Percentiles rank a stretch among this genome's conserved stretches.
Conservation (phyloP, 2,113 vertebrate genomes). For the Nyctereutes procyonoides region DNA sequence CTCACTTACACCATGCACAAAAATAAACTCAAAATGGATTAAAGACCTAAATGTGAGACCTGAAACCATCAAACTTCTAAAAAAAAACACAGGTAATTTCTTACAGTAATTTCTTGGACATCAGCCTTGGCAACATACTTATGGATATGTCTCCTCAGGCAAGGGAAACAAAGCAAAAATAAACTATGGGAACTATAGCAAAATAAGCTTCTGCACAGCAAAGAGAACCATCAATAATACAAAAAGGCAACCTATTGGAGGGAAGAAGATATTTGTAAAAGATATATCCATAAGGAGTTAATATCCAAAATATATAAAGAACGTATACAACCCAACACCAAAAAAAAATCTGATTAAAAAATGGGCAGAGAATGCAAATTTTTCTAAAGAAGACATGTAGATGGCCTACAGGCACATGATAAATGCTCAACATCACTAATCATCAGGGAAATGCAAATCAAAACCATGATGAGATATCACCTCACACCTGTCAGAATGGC, state of each 20-base stretch:
- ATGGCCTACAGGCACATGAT: not conserved
- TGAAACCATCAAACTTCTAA: not conserved
- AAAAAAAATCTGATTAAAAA: not conserved
- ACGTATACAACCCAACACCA: not conserved
- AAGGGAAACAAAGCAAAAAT: not conserved
- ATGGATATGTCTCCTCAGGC: not conserved
- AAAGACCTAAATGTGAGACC: not conserved
- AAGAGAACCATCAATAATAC: not conserved
- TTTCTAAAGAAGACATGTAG: not conserved
- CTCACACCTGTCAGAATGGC: not conserved
- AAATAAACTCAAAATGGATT: not conserved
- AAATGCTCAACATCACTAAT: not conserved
- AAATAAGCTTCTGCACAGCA: not conserved
- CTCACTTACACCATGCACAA: not conserved
- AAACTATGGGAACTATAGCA: not conserved
- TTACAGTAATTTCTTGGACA: not conserved
- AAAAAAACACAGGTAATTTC: not conserved
- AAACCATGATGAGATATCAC: not conserved
- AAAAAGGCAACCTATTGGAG: not conserved
- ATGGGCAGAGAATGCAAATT: not conserved
- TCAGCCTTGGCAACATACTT: not conserved
- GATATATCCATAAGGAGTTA: not conserved
- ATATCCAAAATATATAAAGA: not conserved
- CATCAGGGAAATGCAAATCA: not conserved
- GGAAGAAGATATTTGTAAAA: not conserved